Percentiles rank a stretch among this genome's conserved stretches.
Conservation (phyloP, 2,888 invertebrate species). For the Trissolcus brochymenae region DNA sequence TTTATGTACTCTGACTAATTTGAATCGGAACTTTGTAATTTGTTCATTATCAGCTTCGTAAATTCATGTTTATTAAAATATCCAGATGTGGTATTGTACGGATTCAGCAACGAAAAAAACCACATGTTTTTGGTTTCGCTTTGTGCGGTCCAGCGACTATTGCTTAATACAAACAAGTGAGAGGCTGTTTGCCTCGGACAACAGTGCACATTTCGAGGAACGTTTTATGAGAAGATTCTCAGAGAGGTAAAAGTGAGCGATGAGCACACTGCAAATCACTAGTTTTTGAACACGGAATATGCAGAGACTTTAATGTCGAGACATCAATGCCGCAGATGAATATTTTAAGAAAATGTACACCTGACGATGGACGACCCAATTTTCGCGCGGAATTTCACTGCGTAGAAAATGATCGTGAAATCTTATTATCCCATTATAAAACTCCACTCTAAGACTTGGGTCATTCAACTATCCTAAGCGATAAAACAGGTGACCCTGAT, state of each 20-base stretch:
- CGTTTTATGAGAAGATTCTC: conserved; percentile 12
- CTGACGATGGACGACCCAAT: conserved; percentile 12
- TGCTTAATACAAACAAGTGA: conserved; percentile 68
- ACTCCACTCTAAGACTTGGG: conserved; percentile 42
- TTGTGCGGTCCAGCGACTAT: conserved; percentile 32
- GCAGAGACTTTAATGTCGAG: conserved; percentile 3
- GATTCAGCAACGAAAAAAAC: background rate
- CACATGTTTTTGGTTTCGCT: background rate
- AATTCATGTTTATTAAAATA: no score
- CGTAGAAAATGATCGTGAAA: conserved; percentile 51
- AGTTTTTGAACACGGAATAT: conserved; percentile 5
- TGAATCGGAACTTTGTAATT: background rate
- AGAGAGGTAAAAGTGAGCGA: background rate
- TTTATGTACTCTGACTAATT: background rate
- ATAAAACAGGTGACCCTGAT: conserved; percentile 63
- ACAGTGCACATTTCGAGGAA: conserved; percentile 47
- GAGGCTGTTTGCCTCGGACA: conserved; percentile 66
- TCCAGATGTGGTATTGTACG: no score
- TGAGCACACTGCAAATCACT: background rate
- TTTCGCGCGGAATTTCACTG: conserved; percentile 36
- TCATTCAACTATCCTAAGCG: conserved; percentile 61
- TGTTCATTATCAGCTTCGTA: no score
- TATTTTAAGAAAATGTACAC: conserved; percentile 6
- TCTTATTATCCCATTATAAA: conserved; percentile 57
- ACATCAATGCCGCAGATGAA: background rate